Conservation (phyloP, 2,797 vertebrate genomes). For the Hippopotamyrus pictus region DNA sequence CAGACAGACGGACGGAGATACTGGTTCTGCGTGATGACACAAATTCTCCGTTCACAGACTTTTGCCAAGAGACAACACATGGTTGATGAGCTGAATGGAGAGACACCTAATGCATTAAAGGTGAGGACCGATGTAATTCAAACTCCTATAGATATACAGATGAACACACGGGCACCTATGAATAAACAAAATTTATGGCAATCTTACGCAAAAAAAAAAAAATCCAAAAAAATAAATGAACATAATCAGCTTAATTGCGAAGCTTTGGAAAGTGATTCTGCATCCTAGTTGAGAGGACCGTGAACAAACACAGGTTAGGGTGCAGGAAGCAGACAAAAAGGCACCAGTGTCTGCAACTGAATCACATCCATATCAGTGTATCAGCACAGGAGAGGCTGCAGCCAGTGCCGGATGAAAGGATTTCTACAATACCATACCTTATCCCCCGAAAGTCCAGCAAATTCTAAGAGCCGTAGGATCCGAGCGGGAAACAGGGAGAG, state of each 20-base stretch:
- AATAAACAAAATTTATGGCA: not conserved
- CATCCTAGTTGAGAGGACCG: not conserved
- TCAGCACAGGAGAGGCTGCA: not conserved
- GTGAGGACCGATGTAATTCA: not conserved
- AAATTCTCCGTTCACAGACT: not conserved
- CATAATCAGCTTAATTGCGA: not conserved
- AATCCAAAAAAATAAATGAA: too few relatives aligned
- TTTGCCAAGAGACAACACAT: not conserved
- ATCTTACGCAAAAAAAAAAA: not conserved
- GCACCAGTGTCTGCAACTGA: not conserved
- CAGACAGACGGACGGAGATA: not conserved
- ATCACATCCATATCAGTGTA: not conserved
- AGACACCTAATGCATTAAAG: not conserved
- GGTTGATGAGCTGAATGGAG: not conserved
- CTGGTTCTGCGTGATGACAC: not conserved
- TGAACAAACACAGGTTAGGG: not conserved
- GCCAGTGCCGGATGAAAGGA: not conserved
- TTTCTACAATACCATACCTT: slow-evolving; percentile 37
- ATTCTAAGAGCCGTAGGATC: slow-evolving; percentile 47
- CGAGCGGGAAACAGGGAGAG: slow-evolving; percentile 42
- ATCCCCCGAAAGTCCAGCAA: slow-evolving; percentile 50
- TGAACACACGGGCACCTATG: not conserved
- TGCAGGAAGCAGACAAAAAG: not conserved
- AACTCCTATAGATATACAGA: not conserved
- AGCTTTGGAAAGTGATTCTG: not conserved